phyloP scores from a whole-genome alignment of 2,888 invertebrate genomes.

The Netelia inedita region DNA sequence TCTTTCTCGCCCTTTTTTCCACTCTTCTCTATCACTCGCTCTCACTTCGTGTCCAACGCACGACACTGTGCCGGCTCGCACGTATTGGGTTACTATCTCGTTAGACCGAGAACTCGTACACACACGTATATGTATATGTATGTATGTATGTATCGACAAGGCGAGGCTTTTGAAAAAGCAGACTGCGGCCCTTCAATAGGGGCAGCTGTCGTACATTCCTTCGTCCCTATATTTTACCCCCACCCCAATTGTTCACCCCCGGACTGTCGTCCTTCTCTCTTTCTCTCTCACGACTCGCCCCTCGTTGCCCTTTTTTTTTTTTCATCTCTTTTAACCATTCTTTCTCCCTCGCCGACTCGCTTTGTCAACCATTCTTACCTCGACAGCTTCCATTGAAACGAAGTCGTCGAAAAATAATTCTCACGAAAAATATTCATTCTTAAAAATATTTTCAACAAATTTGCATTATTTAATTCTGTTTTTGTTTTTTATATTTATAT shows the following conservation, averaged over 20 bases:
- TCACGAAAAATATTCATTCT: neutral
- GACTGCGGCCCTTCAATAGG: slow-evolving; percentile 57
- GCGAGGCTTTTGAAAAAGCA: no score
- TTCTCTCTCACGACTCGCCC: slow-evolving; percentile 28
- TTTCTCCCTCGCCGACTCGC: neutral
- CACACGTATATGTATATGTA: no score
- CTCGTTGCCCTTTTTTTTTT: slow-evolving; percentile 28
- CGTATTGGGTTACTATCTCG: slow-evolving; percentile 76
- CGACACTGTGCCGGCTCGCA: neutral
- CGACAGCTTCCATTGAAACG: neutral
- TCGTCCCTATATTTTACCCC: slow-evolving; percentile 71
- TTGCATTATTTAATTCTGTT: no score
- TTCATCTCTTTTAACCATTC: slow-evolving; percentile 30
- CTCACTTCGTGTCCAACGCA: slow-evolving; percentile 9
- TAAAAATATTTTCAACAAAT: neutral
- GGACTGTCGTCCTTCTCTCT: slow-evolving; percentile 38
- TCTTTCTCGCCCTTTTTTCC: slow-evolving; percentile 22
- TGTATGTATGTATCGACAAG: no score
- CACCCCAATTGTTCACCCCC: slow-evolving; percentile 61
- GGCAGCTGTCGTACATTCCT: slow-evolving; percentile 81
- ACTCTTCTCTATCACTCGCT: slow-evolving; percentile 22
- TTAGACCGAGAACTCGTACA: slow-evolving; percentile 62
- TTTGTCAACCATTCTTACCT: neutral
- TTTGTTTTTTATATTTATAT: no score
- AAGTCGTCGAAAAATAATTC: slow-evolving; percentile 2